A percentile compares a stretch with the other conserved stretches of the same genome.
phyloP scores from a whole-genome alignment of 2,797 vertebrate species.

The Antrozous pallidus region DNA sequence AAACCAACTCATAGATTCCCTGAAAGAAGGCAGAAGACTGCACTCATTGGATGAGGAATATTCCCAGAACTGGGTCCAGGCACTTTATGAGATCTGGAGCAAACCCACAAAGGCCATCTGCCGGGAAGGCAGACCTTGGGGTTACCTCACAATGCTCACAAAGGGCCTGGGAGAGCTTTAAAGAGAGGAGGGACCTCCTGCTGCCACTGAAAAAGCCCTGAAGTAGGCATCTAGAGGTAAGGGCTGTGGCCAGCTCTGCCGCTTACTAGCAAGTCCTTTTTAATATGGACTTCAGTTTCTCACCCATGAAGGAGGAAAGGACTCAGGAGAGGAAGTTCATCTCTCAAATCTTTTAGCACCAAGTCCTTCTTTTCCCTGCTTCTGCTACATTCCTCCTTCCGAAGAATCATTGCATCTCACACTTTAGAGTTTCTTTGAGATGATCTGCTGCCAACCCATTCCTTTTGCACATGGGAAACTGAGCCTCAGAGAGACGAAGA shows the following conservation, averaged over 20 bases:
- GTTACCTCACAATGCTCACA: slow-evolving; percentile 53
- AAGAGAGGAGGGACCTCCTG: background rate
- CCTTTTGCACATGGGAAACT: background rate
- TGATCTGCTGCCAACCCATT: background rate
- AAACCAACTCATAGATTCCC: background rate
- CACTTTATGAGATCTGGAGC: background rate
- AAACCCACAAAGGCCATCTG: background rate
- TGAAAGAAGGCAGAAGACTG: background rate
- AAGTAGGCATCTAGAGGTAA: background rate
- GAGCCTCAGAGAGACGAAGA: background rate
- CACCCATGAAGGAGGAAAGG: background rate
- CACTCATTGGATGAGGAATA: background rate
- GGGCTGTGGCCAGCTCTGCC: background rate
- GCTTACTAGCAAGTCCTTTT: background rate
- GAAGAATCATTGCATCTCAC: background rate
- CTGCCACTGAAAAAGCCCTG: background rate
- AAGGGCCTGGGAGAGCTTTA: background rate
- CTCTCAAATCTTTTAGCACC: background rate
- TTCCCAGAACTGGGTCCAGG: background rate
- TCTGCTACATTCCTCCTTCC: background rate
- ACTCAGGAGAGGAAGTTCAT: background rate
- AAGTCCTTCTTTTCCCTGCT: background rate
- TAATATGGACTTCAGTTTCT: background rate
- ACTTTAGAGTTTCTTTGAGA: background rate
- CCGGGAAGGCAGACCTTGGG: background rate